Percentiles rank a stretch among this genome's conserved stretches.
phyloP scores from a whole-genome alignment of 1,140 invertebrate genomes.

The Drosophila nebulosa region DNA sequence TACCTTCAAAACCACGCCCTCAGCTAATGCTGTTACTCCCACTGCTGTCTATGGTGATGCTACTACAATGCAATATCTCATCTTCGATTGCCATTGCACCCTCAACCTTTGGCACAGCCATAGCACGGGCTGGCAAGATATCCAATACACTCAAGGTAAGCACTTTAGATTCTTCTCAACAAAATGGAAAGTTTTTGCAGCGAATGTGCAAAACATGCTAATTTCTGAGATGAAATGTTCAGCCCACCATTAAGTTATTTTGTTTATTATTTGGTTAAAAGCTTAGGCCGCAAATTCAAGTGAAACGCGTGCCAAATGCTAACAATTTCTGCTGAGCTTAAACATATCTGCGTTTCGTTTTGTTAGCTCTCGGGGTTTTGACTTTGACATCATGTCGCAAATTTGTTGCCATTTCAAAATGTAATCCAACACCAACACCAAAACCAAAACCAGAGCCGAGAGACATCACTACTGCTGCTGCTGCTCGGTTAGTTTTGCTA shows the following conservation, averaged over 20 bases:
- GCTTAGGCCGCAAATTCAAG: neutral
- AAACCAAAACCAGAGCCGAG: constrained; percentile 32
- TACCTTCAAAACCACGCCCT: neutral
- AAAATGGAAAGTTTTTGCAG: neutral
- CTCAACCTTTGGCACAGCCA: constrained; percentile 83
- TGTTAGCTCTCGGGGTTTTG: constrained; percentile 11
- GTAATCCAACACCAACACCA: constrained; percentile 50
- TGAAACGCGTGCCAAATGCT: constrained; percentile 46
- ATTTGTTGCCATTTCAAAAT: constrained; percentile 50
- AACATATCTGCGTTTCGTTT: constrained; percentile 15
- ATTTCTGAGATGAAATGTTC: neutral
- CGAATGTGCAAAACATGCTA: neutral
- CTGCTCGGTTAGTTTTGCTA: neutral
- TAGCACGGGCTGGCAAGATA: constrained; percentile 83
- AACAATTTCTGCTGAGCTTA: constrained; percentile 47
- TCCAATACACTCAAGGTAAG: constrained; percentile 83
- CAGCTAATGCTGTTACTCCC: constrained; percentile 27
- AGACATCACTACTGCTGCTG: neutral
- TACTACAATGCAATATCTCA: constrained; percentile 47
- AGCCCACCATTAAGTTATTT: neutral
- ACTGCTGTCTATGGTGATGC: constrained; percentile 24
- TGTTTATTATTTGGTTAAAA: neutral
- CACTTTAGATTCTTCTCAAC: constrained; percentile 7
- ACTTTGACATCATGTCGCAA: constrained; percentile 68
- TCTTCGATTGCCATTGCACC: constrained; percentile 82